Evolutionary conservation across 2,797 vertebrate genomes (phyloP), one percentile per base, ranked within the genome.

Genomic region (Aphelocoma californica): DNA sequence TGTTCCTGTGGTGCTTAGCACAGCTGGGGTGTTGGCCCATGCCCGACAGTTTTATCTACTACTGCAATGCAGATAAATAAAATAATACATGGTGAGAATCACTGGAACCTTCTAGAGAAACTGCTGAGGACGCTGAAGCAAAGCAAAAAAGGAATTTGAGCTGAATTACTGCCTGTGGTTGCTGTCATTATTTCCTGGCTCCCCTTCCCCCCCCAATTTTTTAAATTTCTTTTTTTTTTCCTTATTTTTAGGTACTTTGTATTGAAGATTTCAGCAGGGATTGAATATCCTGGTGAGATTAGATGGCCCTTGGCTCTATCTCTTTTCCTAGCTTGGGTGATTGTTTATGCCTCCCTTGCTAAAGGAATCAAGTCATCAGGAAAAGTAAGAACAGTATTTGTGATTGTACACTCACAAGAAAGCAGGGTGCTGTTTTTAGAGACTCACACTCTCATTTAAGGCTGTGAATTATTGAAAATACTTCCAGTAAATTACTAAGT

Each of bases 291-390:
- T 9, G 99, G 99, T 54, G 99, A 99, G 95, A 98, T 99, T 81
- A 98, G 99, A 93, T 99, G 99, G 99, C 98, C 99, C 44, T 97
- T 99, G 87, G 99, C 98, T 13, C 97, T 99, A 3, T 99, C 99
- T 74, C 98, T 99, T 77, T 98, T 98, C 86, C 95, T 99, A 95
- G 99, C 99, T 75, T 99, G 99, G 99, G 81, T 99, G 69, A 99
- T 99, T 67, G 99, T 99, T 57, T 99, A 99, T 15, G 98, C 98
- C 5, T 99, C 99, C 47, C 97, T 99, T 93, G 99, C 99, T 66
- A 99, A 99, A 98, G 99, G 99, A 96, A 99, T 99, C 98, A 99
- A 99, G 98, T 98, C 99, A 78, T 99, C 99, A 47, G 99, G 99
- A 95, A 99, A 99, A 98, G 99, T 99, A 98, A 98, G 98, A 87